A percentile compares a stretch with the other conserved stretches of the same genome.
phyloP scores from a whole-genome alignment of 2,888 invertebrate genomes.

The Epicampocera succincta region DNA sequence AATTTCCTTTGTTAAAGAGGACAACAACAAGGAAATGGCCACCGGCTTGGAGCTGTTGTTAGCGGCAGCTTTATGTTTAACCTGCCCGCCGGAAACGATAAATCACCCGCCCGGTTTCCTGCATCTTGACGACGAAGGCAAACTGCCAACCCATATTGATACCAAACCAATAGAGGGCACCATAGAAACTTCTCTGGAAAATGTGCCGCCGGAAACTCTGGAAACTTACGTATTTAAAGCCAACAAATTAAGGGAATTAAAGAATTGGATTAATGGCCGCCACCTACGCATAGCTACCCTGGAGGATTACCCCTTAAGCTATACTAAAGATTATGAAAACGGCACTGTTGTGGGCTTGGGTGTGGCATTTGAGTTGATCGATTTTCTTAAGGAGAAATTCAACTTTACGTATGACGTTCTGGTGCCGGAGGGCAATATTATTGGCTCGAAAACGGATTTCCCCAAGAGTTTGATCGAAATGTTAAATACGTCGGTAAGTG shows the following conservation, averaged over 20 bases:
- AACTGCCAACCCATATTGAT: not conserved
- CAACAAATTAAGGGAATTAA: slow-evolving; percentile 71
- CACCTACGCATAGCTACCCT: slow-evolving; percentile 79
- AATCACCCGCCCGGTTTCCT: slow-evolving; percentile 71
- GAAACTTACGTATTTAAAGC: slow-evolving; percentile 73
- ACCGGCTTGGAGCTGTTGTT: slow-evolving; percentile 77
- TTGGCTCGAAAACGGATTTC: slow-evolving; percentile 83
- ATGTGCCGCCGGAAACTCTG: slow-evolving; percentile 72
- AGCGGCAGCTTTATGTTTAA: slow-evolving; percentile 76
- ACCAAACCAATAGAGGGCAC: slow-evolving; percentile 41
- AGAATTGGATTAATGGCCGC: slow-evolving; percentile 77
- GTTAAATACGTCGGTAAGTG: slow-evolving; percentile 84
- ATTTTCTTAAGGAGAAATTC: slow-evolving; percentile 86
- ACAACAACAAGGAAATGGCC: slow-evolving; percentile 36
- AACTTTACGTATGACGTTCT: slow-evolving; percentile 89
- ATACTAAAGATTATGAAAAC: slow-evolving; percentile 82
- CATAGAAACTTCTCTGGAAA: slow-evolving; percentile 63
- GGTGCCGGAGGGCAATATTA: slow-evolving; percentile 84
- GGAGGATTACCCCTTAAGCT: slow-evolving; percentile 86
- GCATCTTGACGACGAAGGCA: slow-evolving; percentile 68
- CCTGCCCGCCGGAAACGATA: slow-evolving; percentile 73
- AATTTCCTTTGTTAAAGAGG: not conserved
- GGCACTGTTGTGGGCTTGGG: slow-evolving; percentile 85
- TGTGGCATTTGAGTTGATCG: slow-evolving; percentile 87
- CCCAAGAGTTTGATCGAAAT: slow-evolving; percentile 86